A percentile compares a stretch with the other conserved stretches of the same genome.
These are phyloP conservation scores for Philotrypesis tridentata DNA, from an alignment of 1,140 invertebrate genomes.

Conservation along the genomic window DNA sequence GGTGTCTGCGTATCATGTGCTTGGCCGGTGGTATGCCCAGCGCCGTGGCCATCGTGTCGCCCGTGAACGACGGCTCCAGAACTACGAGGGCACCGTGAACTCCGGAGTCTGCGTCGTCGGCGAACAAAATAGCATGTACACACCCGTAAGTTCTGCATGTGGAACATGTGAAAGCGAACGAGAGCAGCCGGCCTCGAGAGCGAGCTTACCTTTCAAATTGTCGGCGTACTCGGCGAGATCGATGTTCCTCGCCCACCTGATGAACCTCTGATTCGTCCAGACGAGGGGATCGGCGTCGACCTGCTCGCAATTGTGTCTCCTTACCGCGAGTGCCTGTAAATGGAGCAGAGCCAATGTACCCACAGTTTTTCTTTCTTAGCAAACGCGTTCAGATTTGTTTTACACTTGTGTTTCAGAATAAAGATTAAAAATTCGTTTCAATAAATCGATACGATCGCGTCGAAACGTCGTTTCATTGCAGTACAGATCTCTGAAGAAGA, in stretches of 20 bases:
- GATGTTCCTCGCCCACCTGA: constrained; percentile 93
- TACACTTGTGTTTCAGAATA: too few relatives aligned
- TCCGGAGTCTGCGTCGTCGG: constrained; percentile 82
- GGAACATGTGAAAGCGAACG: too few relatives aligned
- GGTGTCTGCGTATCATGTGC: constrained; percentile 92
- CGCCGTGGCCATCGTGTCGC: constrained; percentile 94
- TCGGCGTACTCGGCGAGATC: constrained; percentile 95
- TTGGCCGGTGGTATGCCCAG: constrained; percentile 94
- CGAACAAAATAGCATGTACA: not conserved
- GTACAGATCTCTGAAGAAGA: too few relatives aligned
- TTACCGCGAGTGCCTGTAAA: constrained; percentile 86
- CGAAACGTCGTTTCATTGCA: too few relatives aligned
- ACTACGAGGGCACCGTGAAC: constrained; percentile 95
- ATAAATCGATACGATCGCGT: too few relatives aligned
- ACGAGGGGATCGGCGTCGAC: constrained; percentile 92
- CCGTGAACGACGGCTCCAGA: constrained; percentile 92
- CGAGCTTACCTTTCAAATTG: constrained; percentile 87
- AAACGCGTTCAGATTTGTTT: too few relatives aligned
- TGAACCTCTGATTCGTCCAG: constrained; percentile 95
- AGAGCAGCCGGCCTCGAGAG: too few relatives aligned
- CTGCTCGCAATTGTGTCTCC: constrained; percentile 90
- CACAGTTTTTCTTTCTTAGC: too few relatives aligned
- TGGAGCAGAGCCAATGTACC: not conserved
- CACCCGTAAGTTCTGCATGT: too few relatives aligned
- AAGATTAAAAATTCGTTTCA: too few relatives aligned